phyloP scores from a whole-genome alignment of 2,797 vertebrate species.

The Scomberomorus guttatus region DNA sequence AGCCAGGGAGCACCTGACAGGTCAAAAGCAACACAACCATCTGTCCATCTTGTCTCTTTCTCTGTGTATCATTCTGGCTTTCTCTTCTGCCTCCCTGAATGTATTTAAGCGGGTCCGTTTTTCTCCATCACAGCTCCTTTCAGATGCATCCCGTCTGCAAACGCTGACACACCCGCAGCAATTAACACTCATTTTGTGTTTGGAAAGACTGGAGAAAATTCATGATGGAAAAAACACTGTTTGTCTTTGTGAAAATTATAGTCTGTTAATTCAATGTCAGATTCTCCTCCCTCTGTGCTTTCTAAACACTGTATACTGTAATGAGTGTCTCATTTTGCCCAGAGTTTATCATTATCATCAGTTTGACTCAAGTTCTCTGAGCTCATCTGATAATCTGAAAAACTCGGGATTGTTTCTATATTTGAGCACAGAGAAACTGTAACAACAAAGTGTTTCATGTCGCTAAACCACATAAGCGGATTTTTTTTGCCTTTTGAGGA shows the following conservation, averaged over 20 bases:
- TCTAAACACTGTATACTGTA: slow-evolving; percentile 41
- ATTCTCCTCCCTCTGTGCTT: slow-evolving; percentile 27
- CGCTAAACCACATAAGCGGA: slow-evolving; percentile 2
- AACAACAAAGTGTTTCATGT: slow-evolving; percentile 25
- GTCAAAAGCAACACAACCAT: slow-evolving; percentile 23
- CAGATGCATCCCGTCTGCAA: slow-evolving; percentile 27
- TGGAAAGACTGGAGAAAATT: slow-evolving; percentile 15
- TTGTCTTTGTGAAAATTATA: slow-evolving; percentile 61
- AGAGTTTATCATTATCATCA: slow-evolving; percentile 25
- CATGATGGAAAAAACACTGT: slow-evolving; percentile 31
- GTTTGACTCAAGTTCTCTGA: slow-evolving; percentile 15
- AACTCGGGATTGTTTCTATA: slow-evolving; percentile 8
- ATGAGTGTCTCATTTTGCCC: slow-evolving; percentile 42
- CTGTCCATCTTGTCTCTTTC: not conserved
- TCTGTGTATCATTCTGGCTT: not conserved
- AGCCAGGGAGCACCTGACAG: slow-evolving; percentile 21
- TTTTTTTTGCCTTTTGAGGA: slow-evolving; percentile 28
- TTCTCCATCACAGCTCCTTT: slow-evolving; percentile 30
- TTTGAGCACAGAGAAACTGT: slow-evolving; percentile 1
- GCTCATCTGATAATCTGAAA: not conserved
- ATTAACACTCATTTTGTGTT: slow-evolving; percentile 62
- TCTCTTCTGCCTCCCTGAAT: not conserved
- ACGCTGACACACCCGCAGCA: slow-evolving; percentile 43
- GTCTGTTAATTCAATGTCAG: slow-evolving; percentile 48
- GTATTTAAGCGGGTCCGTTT: slow-evolving; percentile 1